These are phyloP conservation scores for Pemphigus obesinymphae DNA, from an alignment of 1,140 invertebrate species.

Conservation along the genomic window DNA sequence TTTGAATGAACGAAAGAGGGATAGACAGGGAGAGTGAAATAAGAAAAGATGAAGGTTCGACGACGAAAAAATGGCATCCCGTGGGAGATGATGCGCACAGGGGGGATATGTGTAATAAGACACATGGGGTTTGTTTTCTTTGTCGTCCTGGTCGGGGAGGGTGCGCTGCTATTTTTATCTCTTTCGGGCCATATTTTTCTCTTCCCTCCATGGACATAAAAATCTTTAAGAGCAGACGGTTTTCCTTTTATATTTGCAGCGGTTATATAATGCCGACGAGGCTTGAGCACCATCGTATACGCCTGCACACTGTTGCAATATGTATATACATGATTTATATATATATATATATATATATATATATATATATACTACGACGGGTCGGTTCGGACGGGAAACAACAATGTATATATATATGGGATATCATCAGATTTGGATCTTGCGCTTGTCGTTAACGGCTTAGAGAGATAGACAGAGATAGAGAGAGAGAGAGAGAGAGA, in stretches of 20 bases:
- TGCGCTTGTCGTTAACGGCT: background rate
- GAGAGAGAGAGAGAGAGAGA: too few species aligned
- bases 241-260: conserved; percentile 2
- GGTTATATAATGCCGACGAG: background rate
- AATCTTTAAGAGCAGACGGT: conserved; percentile 32
- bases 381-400: background rate
- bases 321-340: background rate
- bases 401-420: background rate
- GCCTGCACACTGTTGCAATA: background rate
- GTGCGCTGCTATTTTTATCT: conserved; percentile 39
- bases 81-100: conserved; percentile 38
- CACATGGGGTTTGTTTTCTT: conserved; percentile 44
- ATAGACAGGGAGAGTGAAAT: background rate
- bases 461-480: background rate
- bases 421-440: conserved; percentile 9
- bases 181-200: conserved; percentile 34
- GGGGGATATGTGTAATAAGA: conserved; percentile 44
- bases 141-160: background rate
- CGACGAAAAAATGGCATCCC: conserved; percentile 46
- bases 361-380: background rate
- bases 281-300: background rate
- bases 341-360: background rate
- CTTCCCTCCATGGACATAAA: conserved; percentile 1
- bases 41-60: conserved; percentile 44
- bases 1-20: background rate